phyloP scores from a whole-genome alignment of 2,888 invertebrate species.

The Chaetogeoica ovagalla region DNA sequence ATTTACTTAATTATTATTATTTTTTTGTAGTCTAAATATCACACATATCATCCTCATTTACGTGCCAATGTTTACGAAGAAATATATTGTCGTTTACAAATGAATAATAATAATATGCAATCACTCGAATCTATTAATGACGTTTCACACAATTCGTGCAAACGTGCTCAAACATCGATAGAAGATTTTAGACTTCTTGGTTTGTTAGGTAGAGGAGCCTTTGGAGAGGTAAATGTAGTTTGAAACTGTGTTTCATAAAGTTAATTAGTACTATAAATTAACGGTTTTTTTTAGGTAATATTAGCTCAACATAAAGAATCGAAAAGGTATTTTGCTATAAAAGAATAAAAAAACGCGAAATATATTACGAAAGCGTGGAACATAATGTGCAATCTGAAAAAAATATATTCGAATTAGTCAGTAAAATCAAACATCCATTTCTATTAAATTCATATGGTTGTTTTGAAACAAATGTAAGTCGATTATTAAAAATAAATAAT shows the following conservation, averaged over 20 bases:
- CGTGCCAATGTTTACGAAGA: conserved; percentile 42
- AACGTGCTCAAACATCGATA: conserved; percentile 68
- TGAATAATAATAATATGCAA: too few species aligned
- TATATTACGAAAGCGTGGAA: too few species aligned
- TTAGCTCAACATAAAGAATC: conserved; percentile 90
- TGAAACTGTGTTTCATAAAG: not conserved
- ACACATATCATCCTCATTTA: conserved; percentile 29
- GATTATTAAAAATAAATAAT: not conserved
- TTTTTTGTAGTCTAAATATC: conserved; percentile 11
- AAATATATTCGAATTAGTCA: conserved; percentile 98
- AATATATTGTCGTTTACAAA: too few species aligned
- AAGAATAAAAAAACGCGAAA: conserved; percentile 98
- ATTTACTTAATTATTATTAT: not conserved
- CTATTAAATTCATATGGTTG: conserved; percentile 98
- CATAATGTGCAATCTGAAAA: too few species aligned
- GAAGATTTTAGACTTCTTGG: conserved; percentile 93
- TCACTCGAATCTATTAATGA: too few species aligned
- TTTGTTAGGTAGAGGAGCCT: conserved; percentile 97
- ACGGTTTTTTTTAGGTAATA: conserved; percentile 67
- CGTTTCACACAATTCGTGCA: too few species aligned
- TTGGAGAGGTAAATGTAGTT: conserved; percentile 81
- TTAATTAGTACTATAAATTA: not conserved
- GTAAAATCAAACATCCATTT: conserved; percentile 96
- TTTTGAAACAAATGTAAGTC: conserved; percentile 89
- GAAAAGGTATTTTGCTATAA: conserved; percentile 96